phyloP scores from a whole-genome alignment of 1,140 invertebrate genomes.

The Ceratosolen solmsi region DNA sequence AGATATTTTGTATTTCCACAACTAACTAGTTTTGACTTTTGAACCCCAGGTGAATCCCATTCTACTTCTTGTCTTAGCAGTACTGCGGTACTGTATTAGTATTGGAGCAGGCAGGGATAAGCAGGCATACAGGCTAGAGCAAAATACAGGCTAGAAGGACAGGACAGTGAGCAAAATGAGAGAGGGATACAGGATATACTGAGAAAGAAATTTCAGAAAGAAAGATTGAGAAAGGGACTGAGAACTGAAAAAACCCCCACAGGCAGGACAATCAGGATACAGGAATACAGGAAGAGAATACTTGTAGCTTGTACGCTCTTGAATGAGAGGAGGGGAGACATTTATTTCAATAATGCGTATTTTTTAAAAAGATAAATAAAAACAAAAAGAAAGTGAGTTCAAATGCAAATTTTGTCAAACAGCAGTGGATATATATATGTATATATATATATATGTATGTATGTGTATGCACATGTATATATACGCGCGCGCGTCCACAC shows the following conservation, averaged over 20 bases:
- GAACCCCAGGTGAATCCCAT: constrained; percentile 72
- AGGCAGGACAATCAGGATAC: constrained; percentile 67
- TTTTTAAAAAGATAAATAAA: constrained; percentile 30
- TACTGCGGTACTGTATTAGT: constrained; percentile 72
- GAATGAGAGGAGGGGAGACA: constrained; percentile 62
- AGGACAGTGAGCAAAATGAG: constrained; percentile 59
- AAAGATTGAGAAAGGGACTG: constrained; percentile 40
- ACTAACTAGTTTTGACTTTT: constrained; percentile 70
- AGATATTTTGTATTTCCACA: constrained; percentile 32
- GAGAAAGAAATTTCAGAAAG: constrained; percentile 37
- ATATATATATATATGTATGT: background rate
- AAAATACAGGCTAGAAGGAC: constrained; percentile 66
- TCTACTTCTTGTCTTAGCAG: constrained; percentile 72
- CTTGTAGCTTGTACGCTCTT: constrained; percentile 29
- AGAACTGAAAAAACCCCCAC: constrained; percentile 44
- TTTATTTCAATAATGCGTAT: constrained; percentile 40
- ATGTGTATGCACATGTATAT: no score
- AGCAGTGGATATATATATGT: background rate
- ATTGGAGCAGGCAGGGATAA: constrained; percentile 70
- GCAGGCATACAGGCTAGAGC: constrained; percentile 67
- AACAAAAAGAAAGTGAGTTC: constrained; percentile 41
- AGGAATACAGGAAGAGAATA: constrained; percentile 67
- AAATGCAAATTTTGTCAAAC: constrained; percentile 32
- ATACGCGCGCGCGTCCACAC: no score
- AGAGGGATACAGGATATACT: constrained; percentile 31